A percentile compares a stretch with the other conserved stretches of the same genome.
phyloP scores from a whole-genome alignment of 2,113 vertebrate genomes.

The Alethe diademata region DNA sequence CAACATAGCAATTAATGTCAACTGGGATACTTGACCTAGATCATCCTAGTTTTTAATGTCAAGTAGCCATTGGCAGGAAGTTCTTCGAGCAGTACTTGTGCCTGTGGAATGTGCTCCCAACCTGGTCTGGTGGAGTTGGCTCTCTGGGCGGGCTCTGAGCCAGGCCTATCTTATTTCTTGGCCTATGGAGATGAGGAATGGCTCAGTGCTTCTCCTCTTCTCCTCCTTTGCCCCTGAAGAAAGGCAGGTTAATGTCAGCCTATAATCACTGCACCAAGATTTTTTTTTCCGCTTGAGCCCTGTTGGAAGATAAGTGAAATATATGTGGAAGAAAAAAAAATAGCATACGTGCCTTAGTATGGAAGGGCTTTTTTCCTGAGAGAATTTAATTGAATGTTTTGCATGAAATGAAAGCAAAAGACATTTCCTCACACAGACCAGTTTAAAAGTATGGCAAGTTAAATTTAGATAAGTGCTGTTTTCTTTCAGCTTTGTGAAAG shows the following conservation, averaged over 20 bases:
- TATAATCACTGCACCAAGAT: not conserved
- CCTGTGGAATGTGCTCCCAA: constrained; percentile 16
- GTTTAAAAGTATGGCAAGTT: constrained; percentile 9
- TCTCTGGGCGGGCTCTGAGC: not conserved
- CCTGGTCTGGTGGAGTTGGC: not conserved
- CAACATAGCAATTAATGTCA: constrained; percentile 49
- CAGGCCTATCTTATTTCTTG: constrained; percentile 42
- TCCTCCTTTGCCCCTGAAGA: not conserved
- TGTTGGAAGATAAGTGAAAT: not conserved
- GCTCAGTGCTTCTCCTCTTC: not conserved
- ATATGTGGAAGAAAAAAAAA: not conserved
- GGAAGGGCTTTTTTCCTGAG: not conserved
- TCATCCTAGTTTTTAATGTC: constrained; percentile 54
- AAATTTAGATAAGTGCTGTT: constrained; percentile 25
- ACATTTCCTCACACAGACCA: not conserved
- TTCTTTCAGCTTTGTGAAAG: constrained; percentile 20
- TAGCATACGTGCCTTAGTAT: not conserved
- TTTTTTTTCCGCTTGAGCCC: not conserved
- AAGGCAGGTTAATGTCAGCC: not conserved
- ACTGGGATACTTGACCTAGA: constrained; percentile 50
- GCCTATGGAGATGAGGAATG: constrained; percentile 18
- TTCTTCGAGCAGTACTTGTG: constrained; percentile 6
- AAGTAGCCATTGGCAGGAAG: constrained; percentile 58
- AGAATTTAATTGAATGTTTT: constrained; percentile 15
- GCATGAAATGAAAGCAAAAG: not conserved